Evolutionary conservation across 2,113 vertebrate species (phyloP).

Genomic region (Gallinago jamesoni): DNA sequence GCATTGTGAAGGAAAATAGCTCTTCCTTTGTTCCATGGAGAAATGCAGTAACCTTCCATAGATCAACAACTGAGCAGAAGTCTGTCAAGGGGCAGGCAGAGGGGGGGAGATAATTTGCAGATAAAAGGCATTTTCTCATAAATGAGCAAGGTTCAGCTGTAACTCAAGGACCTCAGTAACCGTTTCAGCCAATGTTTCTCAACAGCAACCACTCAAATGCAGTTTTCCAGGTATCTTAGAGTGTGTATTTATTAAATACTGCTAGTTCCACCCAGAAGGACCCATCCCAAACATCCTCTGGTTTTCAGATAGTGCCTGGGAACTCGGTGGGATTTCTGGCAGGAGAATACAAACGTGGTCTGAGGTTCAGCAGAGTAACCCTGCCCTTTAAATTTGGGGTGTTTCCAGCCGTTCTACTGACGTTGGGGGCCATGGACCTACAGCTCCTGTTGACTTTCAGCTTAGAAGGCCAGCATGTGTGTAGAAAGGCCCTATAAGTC

Average conservation of each 20-base stretch:
- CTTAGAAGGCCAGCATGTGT: neutral
- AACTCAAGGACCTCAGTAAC: neutral
- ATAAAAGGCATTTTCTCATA: constrained; percentile 4
- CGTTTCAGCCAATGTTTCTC: neutral
- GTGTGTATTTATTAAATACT: neutral
- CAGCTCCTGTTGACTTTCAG: neutral
- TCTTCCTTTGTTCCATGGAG: constrained; percentile 29
- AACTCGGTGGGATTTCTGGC: neutral
- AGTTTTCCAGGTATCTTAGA: neutral
- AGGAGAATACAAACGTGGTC: neutral
- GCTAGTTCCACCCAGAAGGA: neutral
- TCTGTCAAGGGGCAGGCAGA: neutral
- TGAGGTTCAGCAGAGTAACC: neutral
- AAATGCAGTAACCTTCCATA: constrained; percentile 15
- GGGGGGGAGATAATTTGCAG: neutral
- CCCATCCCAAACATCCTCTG: neutral
- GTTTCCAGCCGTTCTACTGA: neutral
- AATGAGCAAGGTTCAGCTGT: neutral
- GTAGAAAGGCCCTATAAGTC: rapidly evolving
- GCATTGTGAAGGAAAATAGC: constrained; percentile 45
- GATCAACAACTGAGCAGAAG: constrained; percentile 21
- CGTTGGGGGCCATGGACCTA: rapidly evolving
- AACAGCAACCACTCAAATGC: neutral
- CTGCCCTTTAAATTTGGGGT: neutral
- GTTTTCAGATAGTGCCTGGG: neutral